Conservation (phyloP, 2,797 vertebrate species). For the Siniperca obscura region DNA sequence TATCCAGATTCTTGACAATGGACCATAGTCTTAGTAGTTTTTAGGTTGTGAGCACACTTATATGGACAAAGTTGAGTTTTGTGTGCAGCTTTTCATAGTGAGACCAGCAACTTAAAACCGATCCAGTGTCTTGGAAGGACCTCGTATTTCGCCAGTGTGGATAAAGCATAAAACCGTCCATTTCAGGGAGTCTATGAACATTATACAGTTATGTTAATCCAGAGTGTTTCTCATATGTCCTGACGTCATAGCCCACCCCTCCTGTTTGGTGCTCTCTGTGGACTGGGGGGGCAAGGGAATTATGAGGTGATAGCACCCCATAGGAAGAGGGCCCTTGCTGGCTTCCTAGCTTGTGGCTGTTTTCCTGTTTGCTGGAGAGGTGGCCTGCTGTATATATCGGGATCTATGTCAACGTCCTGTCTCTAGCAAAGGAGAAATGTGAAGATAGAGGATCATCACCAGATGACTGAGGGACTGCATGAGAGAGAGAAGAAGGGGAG, state of each 20-base stretch:
- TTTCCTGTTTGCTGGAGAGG: conserved; percentile 69
- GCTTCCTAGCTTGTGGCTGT: conserved; percentile 61
- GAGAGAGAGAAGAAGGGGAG: too few species aligned
- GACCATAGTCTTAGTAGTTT: neutral
- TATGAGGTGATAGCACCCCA: conserved; percentile 54
- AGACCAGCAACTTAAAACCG: neutral
- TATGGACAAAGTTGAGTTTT: neutral
- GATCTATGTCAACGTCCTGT: conserved; percentile 74
- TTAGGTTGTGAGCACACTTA: neutral
- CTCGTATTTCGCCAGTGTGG: too few species aligned
- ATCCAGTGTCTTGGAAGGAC: too few species aligned
- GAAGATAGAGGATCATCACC: conserved; percentile 31
- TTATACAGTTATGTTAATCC: too few species aligned
- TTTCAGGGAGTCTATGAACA: too few species aligned
- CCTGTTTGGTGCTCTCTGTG: neutral
- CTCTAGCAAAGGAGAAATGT: conserved; percentile 28
- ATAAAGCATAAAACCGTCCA: too few species aligned
- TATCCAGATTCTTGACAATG: neutral
- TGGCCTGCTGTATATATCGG: conserved; percentile 56
- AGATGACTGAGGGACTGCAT: neutral
- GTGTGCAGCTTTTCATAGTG: conserved; percentile 7
- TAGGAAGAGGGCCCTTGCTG: conserved; percentile 54
- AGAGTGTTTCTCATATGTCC: too few species aligned
- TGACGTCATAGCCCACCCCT: too few species aligned
- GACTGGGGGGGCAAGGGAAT: conserved; percentile 22